These are phyloP conservation scores for Calcarius ornatus DNA, from an alignment of 2,113 vertebrate species.

Conservation along the genomic window DNA sequence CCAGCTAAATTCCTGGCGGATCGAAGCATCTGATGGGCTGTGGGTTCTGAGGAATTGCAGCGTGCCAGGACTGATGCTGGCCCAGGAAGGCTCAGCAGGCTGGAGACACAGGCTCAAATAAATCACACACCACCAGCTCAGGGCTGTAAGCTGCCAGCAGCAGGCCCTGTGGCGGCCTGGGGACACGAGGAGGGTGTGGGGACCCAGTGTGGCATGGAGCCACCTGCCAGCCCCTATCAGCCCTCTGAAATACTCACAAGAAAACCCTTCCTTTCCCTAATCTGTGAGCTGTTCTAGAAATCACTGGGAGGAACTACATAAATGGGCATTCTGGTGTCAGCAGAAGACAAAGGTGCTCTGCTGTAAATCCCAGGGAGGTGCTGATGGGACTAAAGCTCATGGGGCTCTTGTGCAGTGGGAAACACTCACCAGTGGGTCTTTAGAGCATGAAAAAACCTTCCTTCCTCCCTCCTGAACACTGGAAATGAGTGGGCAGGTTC, in stretches of 20 bases:
- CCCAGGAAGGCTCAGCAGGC: constrained; percentile 72
- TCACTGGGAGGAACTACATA: neutral
- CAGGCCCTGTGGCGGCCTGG: constrained; percentile 78
- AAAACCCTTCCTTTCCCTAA: fast-evolving
- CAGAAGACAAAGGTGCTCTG: neutral
- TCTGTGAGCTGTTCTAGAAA: neutral
- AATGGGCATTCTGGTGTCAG: neutral
- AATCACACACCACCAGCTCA: constrained; percentile 87
- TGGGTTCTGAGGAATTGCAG: constrained; percentile 79
- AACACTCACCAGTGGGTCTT: neutral
- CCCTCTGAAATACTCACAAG: neutral
- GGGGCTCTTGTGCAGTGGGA: neutral
- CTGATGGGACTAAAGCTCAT: neutral
- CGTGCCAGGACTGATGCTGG: constrained; percentile 79
- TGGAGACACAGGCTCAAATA: constrained; percentile 76
- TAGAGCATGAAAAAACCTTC: neutral
- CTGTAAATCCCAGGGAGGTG: neutral
- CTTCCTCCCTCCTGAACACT: neutral
- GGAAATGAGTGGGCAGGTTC: neutral
- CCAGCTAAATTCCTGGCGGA: constrained; percentile 83
- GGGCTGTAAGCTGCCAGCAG: constrained; percentile 83
- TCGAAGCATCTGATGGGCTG: constrained; percentile 79
- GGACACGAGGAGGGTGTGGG: constrained; percentile 67
- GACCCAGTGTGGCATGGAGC: neutral
- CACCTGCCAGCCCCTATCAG: neutral